Evolutionary conservation across 2,888 invertebrate genomes (phyloP).

Genomic region (Rotaria macrura): DNA sequence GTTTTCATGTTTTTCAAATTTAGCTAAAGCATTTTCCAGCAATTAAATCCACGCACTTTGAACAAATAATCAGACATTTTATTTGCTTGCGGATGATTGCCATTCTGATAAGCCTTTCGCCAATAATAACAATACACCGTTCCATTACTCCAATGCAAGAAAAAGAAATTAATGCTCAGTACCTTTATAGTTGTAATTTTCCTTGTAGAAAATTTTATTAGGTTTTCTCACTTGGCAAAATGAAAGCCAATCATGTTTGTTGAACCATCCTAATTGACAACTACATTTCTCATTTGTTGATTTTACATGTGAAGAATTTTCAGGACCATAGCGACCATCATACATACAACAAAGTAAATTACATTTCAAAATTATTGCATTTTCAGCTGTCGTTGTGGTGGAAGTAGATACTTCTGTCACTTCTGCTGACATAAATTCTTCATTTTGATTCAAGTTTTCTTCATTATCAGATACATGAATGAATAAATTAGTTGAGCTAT

Average conservation of each 20-base stretch:
- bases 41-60: background rate
- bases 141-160: no score
- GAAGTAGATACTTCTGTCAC: background rate
- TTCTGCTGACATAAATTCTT: background rate
- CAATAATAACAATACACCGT: background rate
- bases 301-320: background rate
- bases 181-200: no score
- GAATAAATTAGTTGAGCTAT: background rate
- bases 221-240: background rate
- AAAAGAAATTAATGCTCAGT: no score
- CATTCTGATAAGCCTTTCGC: background rate
- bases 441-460: background rate
- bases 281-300: background rate
- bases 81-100: background rate
- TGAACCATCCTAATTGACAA: background rate
- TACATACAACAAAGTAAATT: background rate
- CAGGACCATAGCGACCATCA: background rate
- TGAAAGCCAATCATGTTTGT: background rate
- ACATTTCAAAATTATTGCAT: background rate
- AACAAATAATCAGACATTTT: background rate
- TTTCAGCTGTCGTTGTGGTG: background rate
- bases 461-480: background rate
- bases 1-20: background rate
- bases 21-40: background rate
- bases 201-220: background rate